These are phyloP conservation scores for Platysteira castanea DNA, from an alignment of 2,113 vertebrate genomes.

Conservation along the genomic window DNA sequence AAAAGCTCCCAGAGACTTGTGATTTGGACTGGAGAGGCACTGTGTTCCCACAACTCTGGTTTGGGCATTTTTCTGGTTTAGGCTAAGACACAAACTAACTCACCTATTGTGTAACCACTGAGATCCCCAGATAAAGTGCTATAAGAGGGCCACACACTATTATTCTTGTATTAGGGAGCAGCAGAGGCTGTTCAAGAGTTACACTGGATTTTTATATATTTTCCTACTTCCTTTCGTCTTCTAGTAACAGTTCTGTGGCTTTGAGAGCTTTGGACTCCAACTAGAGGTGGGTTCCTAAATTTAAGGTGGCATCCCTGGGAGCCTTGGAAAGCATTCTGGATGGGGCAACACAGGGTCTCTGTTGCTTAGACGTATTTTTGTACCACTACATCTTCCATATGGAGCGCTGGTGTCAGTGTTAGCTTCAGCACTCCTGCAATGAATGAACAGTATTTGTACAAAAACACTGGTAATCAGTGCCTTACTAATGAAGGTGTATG, in stretches of 20 bases:
- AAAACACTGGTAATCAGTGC: background rate
- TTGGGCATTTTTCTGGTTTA: background rate
- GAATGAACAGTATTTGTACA: background rate
- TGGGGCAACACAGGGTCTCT: background rate
- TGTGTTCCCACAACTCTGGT: constrained; percentile 7
- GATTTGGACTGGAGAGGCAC: background rate
- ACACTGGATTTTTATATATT: constrained; percentile 23
- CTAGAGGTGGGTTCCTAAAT: background rate
- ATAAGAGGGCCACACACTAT: background rate
- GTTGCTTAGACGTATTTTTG: background rate
- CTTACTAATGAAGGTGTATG: background rate
- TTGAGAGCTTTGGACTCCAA: background rate
- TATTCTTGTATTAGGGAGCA: background rate
- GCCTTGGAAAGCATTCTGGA: background rate
- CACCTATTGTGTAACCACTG: background rate
- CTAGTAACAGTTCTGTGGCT: constrained; percentile 8
- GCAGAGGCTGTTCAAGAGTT: constrained; percentile 4
- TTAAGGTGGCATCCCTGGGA: constrained; percentile 27
- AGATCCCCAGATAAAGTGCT: background rate
- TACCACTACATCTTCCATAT: background rate
- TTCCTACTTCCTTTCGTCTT: constrained; percentile 37
- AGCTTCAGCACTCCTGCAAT: background rate
- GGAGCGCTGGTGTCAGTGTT: background rate
- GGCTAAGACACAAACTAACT: background rate
- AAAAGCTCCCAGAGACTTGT: background rate